Evolutionary conservation across 2,113 vertebrate genomes (phyloP).

Genomic region (Melanerpes formicivorus): DNA sequence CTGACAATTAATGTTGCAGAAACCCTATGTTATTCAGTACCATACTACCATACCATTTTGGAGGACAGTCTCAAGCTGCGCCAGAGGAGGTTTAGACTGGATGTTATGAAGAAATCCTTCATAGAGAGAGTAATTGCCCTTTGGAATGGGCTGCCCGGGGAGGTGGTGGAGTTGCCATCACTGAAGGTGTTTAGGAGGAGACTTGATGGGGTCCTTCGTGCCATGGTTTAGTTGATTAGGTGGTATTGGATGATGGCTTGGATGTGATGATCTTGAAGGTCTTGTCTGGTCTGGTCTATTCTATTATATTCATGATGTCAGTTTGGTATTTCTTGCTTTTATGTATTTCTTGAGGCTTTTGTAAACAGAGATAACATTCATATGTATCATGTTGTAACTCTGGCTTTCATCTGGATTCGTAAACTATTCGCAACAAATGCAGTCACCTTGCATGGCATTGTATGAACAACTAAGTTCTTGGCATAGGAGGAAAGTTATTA

Average conservation of each 20-base stretch:
- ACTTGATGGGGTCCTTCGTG: too few species aligned
- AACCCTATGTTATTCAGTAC: neutral
- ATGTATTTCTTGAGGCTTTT: slow-evolving; percentile 9
- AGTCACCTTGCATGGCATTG: slow-evolving; percentile 1
- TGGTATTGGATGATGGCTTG: too few species aligned
- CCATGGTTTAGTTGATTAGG: too few species aligned
- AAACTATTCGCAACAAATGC: slow-evolving; percentile 63
- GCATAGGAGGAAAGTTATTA: slow-evolving; percentile 7
- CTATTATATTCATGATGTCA: neutral
- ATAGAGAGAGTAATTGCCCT: too few species aligned
- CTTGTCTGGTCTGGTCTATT: too few species aligned
- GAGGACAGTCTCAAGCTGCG: too few species aligned
- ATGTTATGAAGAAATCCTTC: too few species aligned
- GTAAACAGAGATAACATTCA: neutral
- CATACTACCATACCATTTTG: neutral
- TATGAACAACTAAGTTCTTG: slow-evolving; percentile 49
- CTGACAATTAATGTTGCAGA: neutral
- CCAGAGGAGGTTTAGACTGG: too few species aligned
- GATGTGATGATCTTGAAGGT: too few species aligned
- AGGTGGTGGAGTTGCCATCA: too few species aligned
- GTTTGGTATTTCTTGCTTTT: slow-evolving; percentile 11
- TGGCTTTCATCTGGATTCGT: slow-evolving; percentile 65
- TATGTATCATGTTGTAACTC: neutral
- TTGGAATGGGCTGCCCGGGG: too few species aligned
- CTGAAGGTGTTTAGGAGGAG: too few species aligned